Base-by-base conservation (phyloP, 1,140 invertebrate genomes). In the Macrosteles quadrilineatus region DNA sequence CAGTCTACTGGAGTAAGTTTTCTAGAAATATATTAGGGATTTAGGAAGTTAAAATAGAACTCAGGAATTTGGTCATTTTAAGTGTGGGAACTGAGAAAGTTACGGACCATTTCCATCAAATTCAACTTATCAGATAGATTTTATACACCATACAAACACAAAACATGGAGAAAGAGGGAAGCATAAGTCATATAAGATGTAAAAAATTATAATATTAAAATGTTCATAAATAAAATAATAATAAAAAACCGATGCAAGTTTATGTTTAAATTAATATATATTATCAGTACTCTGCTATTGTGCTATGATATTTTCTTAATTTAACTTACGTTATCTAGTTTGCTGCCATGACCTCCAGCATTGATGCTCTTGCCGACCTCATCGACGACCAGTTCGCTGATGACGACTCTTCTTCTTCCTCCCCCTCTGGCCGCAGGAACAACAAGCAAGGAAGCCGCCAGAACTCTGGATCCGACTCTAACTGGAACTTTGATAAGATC, bases 401-500 rank as follows among this genome's bases (percentile, higher is more conserved):
- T 14, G 23, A 27, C 14, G 9, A 19, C 17, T 66, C 63, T 43
- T 66, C 29, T 27, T 66, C 63, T 23, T 50, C 47, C 17, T 50
- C 47, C n/a, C n/a, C 47, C 3, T 21, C 9, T 23, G 11, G 23
- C 25, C 12, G 55, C 12, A 59, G 55, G 21, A 25, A 29, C 47
- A 50, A 50, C 47, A 6, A 50, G 17, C 47, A 19, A 11, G 47
- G 6, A 6, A 50, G n/a, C 47, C n/a, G n/a, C 47, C 47, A 23
- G 23, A 59, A n/a, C 55, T n/a, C 17, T 50, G 21, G n/a, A 9
- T n/a, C 17, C 17, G 27, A 30, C 55, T 12, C 9, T 25, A 59
- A 23, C 47, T 50, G 47, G 47, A 50, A 23, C 47, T 50, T 50
- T 53, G 76, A 84, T 30, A 83, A 83, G 62, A 83, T 90, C 45